Base-by-base conservation (phyloP, 1,140 invertebrate species). In the Pseudomyrmex flavicornis region DNA sequence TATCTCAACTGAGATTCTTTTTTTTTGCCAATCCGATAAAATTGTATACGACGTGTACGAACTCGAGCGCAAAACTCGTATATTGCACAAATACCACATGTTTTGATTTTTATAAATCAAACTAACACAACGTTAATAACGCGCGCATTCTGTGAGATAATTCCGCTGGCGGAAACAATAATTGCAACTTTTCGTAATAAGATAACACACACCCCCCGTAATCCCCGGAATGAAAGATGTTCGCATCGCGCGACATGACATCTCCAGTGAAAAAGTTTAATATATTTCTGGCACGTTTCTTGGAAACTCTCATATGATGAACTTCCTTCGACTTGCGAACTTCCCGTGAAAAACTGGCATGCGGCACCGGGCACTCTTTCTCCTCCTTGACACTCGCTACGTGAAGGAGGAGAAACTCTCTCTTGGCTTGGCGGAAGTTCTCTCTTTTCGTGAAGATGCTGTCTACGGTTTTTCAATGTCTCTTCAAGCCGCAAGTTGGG, bases 281-380 rank as follows among this genome's bases (percentile, higher is more conserved):
- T 75, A 63, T 84, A 88, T 88, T 88, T 87, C 85, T 85, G 61
- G 85, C 86, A 88, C 86, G 86, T 88, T 88, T 52, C 56, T 75
- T 8, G 17, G 63, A 72, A 88, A 87, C 74, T 87, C 83, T 77
- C 68, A 85, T 88, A 87, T 82, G 86, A 87, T 88, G 86, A 87
- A 88, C 85, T 75, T 80, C 70, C 58, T 50, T 62, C 61, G 63
- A 73, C 75, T 70, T 70, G 17, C 79, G 59, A 88, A 88, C 56
- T 80, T 87, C 59, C 62, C 22, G 13, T 46, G 73, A 59, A 85
- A 68, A 88, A 84, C 74, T 84, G 58, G 77, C 83, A 75, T 86
- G 75, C 75, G 52, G 72, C 54, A 50, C 10, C 74, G 58, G 35
- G 35, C 50, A 44, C 50, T 58, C 69, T 59, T 59, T 73, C 86